Evolutionary conservation across 2,888 invertebrate species (phyloP).

Genomic region (Chaetogeoica ovagalla): DNA sequence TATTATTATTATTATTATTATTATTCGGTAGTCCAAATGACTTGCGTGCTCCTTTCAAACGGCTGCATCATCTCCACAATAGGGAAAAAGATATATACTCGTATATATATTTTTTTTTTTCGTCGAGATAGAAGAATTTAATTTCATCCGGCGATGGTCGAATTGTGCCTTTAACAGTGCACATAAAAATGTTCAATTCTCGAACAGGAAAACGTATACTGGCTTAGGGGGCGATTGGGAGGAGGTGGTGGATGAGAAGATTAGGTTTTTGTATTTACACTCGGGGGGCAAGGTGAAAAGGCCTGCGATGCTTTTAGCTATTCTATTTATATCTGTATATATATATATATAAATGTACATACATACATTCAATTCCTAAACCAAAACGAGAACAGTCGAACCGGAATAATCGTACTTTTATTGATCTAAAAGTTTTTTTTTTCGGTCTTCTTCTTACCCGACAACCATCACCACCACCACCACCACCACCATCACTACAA

Average conservation of each 20-base stretch:
- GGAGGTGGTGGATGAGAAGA: constrained; percentile 19
- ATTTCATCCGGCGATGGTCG: constrained; percentile 48
- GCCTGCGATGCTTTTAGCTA: constrained; percentile 44
- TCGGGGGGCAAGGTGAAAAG: constrained; percentile 50
- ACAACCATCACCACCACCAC: neutral
- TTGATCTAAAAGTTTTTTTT: constrained; percentile 47
- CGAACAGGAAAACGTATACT: constrained; percentile 29
- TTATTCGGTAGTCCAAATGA: constrained; percentile 34
- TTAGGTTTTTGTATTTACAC: constrained; percentile 52
- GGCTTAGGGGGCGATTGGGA: too few relatives aligned
- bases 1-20: constrained; percentile 38
- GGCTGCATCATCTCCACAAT: constrained; percentile 14
- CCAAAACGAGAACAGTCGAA: constrained; percentile 51
- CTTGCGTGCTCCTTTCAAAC: constrained; percentile 31
- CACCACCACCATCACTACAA: too few relatives aligned
- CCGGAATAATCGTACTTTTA: constrained; percentile 52
- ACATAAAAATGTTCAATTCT: constrained; percentile 52
- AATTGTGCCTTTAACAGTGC: constrained; percentile 45
- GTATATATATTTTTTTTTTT: constrained; percentile 29
- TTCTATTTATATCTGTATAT: constrained; percentile 34
- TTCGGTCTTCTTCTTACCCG: neutral
- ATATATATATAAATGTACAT: too few relatives aligned
- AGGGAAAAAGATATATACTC: constrained; percentile 34
- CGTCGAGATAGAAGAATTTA: constrained; percentile 50
- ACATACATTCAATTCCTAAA: constrained; percentile 43